Evolutionary conservation across 2,888 invertebrate species (phyloP).

Genomic region (Chymomyza amoena): DNA sequence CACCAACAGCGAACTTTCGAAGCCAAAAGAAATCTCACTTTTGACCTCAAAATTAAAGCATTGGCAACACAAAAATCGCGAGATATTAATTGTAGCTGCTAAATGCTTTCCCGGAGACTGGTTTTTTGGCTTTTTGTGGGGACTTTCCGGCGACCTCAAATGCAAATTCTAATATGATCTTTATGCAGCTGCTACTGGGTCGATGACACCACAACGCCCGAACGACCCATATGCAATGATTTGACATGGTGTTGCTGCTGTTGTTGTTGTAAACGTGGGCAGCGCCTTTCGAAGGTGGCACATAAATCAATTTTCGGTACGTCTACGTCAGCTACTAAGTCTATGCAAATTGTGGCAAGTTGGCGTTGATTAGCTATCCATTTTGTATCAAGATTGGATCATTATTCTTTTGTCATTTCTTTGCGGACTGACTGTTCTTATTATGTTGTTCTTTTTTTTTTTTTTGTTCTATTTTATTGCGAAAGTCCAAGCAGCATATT

Average conservation of each 20-base stretch:
- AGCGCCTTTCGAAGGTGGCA: neutral
- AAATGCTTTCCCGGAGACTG: neutral
- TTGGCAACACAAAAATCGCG: neutral
- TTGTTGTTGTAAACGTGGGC: neutral
- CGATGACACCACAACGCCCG: neutral
- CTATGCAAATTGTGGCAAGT: neutral
- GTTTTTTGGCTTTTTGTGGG: slow-evolving; percentile 12
- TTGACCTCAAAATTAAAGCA: slow-evolving; percentile 50
- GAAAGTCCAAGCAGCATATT: neutral
- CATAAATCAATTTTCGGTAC: neutral
- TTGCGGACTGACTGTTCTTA: neutral
- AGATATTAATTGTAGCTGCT: neutral
- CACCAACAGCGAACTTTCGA: neutral
- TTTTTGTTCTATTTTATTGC: neutral
- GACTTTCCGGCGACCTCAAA: slow-evolving; percentile 60
- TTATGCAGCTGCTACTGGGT: neutral
- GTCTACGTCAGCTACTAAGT: neutral
- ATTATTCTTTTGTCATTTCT: slow-evolving; percentile 12
- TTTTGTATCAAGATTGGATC: slow-evolving; percentile 29
- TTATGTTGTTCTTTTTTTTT: slow-evolving; percentile 13
- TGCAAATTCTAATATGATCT: slow-evolving; percentile 50
- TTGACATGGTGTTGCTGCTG: neutral
- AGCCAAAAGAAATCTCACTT: slow-evolving; percentile 55
- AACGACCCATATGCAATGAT: neutral
- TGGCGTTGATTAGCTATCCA: slow-evolving; percentile 10